These are phyloP conservation scores for Natator depressus DNA, from an alignment of 2,113 vertebrate species.

Conservation along the genomic window DNA sequence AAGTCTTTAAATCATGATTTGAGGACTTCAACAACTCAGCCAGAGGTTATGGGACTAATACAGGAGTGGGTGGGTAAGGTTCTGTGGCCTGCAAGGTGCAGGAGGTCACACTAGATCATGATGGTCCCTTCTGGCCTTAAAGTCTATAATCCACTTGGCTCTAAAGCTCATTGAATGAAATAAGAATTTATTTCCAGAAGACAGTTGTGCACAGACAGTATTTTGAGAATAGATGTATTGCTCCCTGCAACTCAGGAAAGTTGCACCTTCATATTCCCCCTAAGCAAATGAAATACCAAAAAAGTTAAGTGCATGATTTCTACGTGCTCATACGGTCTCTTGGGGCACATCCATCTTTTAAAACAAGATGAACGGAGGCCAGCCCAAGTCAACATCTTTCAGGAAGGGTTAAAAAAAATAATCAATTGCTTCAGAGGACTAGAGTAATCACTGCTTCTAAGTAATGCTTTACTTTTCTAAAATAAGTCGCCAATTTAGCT, in stretches of 20 bases:
- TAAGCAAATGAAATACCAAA: not conserved
- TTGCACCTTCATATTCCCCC: not conserved
- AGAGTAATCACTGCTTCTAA: not conserved
- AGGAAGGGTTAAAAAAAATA: not conserved
- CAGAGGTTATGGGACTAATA: too few relatives aligned
- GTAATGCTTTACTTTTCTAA: not conserved
- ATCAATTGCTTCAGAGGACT: not conserved
- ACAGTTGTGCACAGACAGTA: not conserved
- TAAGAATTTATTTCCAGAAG: not conserved
- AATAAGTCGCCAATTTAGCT: not conserved
- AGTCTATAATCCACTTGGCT: not conserved
- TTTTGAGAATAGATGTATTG: accelerated
- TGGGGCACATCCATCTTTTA: not conserved
- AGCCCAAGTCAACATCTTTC: not conserved
- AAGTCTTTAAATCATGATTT: too few relatives aligned
- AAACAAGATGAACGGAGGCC: not conserved
- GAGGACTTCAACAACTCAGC: too few relatives aligned
- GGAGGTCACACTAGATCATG: not conserved
- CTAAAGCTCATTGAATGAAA: not conserved
- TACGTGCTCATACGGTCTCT: not conserved
- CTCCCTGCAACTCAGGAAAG: not conserved
- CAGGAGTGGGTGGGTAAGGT: not conserved
- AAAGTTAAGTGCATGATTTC: not conserved
- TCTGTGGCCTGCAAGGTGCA: not conserved
- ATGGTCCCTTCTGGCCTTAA: not conserved